Percentiles rank a stretch among this genome's conserved stretches.
These are phyloP conservation scores for Parnassius orleans DNA, from an alignment of 2,888 invertebrate species.

Conservation along the genomic window DNA sequence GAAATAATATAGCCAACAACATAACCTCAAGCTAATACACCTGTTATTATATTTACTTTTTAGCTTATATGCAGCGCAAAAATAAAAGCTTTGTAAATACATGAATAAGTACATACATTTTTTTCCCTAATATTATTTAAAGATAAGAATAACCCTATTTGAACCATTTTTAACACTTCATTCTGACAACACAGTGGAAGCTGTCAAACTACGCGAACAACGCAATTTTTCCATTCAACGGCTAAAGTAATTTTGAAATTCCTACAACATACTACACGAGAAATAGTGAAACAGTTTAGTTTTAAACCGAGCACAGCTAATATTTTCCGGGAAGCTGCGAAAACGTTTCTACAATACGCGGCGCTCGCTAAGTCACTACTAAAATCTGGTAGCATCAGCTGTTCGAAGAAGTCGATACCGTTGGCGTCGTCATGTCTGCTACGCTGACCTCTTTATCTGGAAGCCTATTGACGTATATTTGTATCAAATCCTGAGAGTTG, in stretches of 20 bases:
- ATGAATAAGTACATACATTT: not conserved
- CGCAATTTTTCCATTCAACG: conserved; percentile 7
- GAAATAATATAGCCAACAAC: too few species aligned
- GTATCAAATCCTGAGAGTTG: conserved; percentile 28
- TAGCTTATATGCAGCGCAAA: too few species aligned
- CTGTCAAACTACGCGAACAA: conserved; percentile 15
- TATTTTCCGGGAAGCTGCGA: conserved; percentile 23
- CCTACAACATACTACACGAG: conserved; percentile 3
- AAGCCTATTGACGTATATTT: conserved; percentile 43
- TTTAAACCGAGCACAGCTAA: conserved; percentile 13
- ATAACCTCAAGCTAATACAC: too few species aligned
- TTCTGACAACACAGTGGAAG: conserved; percentile 14
- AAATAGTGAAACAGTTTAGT: conserved; percentile 16
- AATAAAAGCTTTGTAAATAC: too few species aligned
- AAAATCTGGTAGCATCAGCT: conserved; percentile 68
- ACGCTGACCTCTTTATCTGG: conserved; percentile 67
- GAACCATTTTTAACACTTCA: not conserved
- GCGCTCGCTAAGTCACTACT: conserved; percentile 49
- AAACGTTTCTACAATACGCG: conserved; percentile 41
- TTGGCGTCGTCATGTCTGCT: conserved; percentile 73
- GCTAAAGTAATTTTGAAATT: conserved; percentile 20
- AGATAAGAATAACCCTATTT: conserved; percentile 12
- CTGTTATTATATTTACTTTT: too few species aligned
- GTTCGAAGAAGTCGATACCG: conserved; percentile 67
- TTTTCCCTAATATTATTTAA: not conserved